Percentiles rank a stretch among this genome's conserved stretches.
phyloP scores from a whole-genome alignment of 2,888 invertebrate species.

The Penaeus monodon region DNA sequence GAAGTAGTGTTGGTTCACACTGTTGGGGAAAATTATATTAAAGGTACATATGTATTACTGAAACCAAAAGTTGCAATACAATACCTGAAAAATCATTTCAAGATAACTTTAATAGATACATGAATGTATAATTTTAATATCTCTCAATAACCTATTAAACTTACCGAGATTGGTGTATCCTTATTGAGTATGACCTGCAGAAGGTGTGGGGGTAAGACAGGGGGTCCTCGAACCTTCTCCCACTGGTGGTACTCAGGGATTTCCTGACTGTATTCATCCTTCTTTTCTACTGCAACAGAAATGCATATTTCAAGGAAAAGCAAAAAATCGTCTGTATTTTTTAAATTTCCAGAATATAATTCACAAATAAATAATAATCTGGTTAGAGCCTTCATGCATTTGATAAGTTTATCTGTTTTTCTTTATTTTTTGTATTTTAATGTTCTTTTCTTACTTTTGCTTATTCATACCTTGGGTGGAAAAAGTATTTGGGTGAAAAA shows the following conservation, averaged over 20 bases:
- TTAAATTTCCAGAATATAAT: not conserved
- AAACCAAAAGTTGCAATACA: not conserved
- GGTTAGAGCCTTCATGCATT: too few species aligned
- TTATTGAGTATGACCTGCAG: conserved; percentile 99
- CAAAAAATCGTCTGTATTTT: not conserved
- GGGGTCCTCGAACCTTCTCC: conserved; percentile 80
- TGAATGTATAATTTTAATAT: not conserved
- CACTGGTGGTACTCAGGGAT: conserved; percentile 57
- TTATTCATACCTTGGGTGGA: too few species aligned
- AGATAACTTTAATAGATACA: not conserved
- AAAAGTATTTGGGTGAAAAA: too few species aligned
- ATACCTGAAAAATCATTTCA: too few species aligned
- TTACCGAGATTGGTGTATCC: conserved; percentile 84
- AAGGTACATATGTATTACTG: not conserved
- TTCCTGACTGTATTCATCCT: conserved; percentile 61
- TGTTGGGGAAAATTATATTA: conserved; percentile 69
- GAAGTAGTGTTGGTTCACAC: conserved; percentile 98
- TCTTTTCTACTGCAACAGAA: conserved; percentile 11
- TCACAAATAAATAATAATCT: too few species aligned
- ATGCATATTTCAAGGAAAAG: not conserved
- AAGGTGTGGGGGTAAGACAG: conserved; percentile 96
- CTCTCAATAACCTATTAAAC: conserved; percentile 1
- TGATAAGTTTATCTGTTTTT: too few species aligned
- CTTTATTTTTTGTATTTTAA: too few species aligned
- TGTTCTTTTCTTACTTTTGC: too few species aligned